These are phyloP conservation scores for Carpatolechia fugitivella DNA, from an alignment of 2,888 invertebrate genomes.

Conservation along the genomic window DNA sequence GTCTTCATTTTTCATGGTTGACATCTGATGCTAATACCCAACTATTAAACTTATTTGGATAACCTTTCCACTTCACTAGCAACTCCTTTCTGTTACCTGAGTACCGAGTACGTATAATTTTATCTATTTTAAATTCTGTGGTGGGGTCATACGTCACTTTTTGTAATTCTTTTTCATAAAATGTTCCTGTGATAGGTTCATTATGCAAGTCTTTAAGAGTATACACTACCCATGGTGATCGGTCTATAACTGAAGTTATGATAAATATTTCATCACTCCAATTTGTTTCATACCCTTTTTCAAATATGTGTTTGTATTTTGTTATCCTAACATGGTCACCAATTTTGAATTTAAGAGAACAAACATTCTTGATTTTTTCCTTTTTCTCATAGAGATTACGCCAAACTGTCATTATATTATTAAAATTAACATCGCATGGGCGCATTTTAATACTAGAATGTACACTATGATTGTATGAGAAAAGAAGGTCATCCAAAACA, in stretches of 20 bases:
- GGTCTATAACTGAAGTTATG: slow-evolving; percentile 3
- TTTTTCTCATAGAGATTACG: slow-evolving; percentile 18
- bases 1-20: slow-evolving; percentile 26
- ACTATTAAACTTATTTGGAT: slow-evolving; percentile 32
- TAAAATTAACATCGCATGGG: slow-evolving; percentile 28
- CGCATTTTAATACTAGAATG: slow-evolving; percentile 21
- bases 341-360: slow-evolving; percentile 11
- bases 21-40: slow-evolving; percentile 24
- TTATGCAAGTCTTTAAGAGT: slow-evolving; percentile 26
- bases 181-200: slow-evolving; percentile 28
- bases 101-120: slow-evolving; percentile 18
- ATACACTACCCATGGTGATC: slow-evolving; percentile 25
- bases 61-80: slow-evolving; percentile 34
- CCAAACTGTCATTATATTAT: slow-evolving; percentile 28
- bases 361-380: neutral
- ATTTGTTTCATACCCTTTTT: slow-evolving; percentile 34
- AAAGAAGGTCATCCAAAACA: slow-evolving; percentile 16
- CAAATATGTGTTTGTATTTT: slow-evolving; percentile 31
- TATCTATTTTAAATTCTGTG: slow-evolving; percentile 26
- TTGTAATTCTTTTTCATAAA: slow-evolving; percentile 32
- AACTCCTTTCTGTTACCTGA: slow-evolving; percentile 29
- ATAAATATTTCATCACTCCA: slow-evolving; percentile 37
- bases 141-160: slow-evolving; percentile 25
- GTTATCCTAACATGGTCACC: slow-evolving; percentile 29
- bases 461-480: slow-evolving; percentile 24